Evolutionary conservation across 1,140 invertebrate species (phyloP), one percentile per base, ranked within the genome.

Genomic region (Lasaia peninsularis): DNA sequence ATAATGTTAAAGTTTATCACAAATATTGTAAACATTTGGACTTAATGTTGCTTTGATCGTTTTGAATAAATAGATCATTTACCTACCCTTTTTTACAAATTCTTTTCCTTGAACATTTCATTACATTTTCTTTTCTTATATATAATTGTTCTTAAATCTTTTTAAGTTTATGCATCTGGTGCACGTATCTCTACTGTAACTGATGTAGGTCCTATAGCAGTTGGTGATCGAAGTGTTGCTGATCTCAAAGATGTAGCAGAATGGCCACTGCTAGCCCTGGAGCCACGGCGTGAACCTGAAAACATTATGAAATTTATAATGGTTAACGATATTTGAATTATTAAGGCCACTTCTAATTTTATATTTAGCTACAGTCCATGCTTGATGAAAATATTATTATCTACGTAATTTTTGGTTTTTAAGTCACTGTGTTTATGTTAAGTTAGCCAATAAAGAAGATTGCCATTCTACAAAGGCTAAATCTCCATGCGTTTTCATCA

Each of bases 271-370:
- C 93, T 94, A 5, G 92, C 92, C 69, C 91, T 90, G 54, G 93
- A 93, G 52, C 93, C 93, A 52, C 93, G 90, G 52, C 92, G 89
- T 58, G 92, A 93, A 59, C 92, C 93, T 94, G n/a, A 79, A 71
- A 91, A 35, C 37, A 1, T 48, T 21, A 5, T 28, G 24, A 28
- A 28, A 28, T 28, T 28, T 28, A 28, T 28, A 28, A 11, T 21
- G 18, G 7, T 20, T 1, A 21, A 48, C 1, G 9, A 20, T 21
- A 48, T n/a, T n/a, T 20, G 5, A 48, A 20, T 11, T 48, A 20
- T 48, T 6, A 48, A 6, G 6, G n/a, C n/a, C 2, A 1, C 9
- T 16, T 9, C 5, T 40, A 8, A 16, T 1, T 6, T 14, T 2
- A 2, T 48, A 24, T 48, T 4, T 48, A n/a, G 4, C 44, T 48